Base-by-base conservation (phyloP, 2,888 invertebrate species). In the Leptura quadrifasciata region DNA sequence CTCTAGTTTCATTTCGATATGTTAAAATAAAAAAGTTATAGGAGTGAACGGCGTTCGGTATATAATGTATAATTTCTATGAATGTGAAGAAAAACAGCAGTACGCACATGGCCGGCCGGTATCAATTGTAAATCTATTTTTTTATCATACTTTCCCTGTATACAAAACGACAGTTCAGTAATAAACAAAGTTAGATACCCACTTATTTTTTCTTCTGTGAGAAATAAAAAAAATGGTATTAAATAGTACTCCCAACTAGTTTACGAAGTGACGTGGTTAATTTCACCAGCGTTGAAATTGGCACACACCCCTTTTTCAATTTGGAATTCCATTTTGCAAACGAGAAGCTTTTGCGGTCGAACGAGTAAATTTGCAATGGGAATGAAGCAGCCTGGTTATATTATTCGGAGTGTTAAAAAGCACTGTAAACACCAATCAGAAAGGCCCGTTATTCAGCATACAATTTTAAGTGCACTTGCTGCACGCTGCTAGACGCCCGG, bases 381-480 rank as follows among this genome's bases (percentile, higher is more conserved):
- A 47, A 47, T 52, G 18, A 54, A 63, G 31, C 15, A 64, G 61
- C 63, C 64, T 31, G 21, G 18, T 35, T 18, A 35, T 72, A 21
- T 64, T 64, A 55, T 64, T 72, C 71, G 54, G 55, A 57, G 72
- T 72, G 72, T 72, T 64, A 72, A 72, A 71, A 61, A 64, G 72
- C 72, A 72, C 72, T 72, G 52, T 39, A 64, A 55, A 54, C 35
- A 35, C 55, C 72, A 72, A 72, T 72, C 64, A 72, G 57, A 54
- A 55, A 52, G 55, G 35, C 54, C 52, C 64, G 61, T 64, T 68
- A 68, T 55, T 68, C 55, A 55, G 20, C 8, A 35, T 68, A 57
- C 18, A 68, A 68, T 55, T 68, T 55, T 18, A 57, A 68, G 68
- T 68, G 68, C 68, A 68, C 68, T 68, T 31, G 57, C 27, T 68